Evolutionary conservation across 2,797 vertebrate species (phyloP), one percentile per base, ranked within the genome.

Genomic region (Neoniphon sammara): DNA sequence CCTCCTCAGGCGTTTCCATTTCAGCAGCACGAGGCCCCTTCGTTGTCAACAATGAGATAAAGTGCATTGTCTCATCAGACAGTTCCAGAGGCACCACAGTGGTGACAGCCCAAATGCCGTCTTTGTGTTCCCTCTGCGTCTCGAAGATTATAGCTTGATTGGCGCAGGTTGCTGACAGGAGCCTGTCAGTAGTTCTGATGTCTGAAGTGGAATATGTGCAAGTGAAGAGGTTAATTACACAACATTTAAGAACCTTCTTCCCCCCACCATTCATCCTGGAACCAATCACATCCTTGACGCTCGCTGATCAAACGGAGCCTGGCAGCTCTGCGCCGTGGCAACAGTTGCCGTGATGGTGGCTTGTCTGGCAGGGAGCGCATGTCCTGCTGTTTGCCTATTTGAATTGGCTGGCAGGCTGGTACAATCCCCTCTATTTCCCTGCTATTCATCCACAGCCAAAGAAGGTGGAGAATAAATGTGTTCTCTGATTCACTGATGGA

Each of bases 341-440:
- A 92, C 91, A 89, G 90, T 94, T 92, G 87, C 84, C 59, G 84
- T 89, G 90, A 91, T 88, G 86, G 83, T 54, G 82, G 87, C 82
- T 87, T 80, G 88, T 93, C 85, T 93, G 93, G 91, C 88, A 85
- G 86, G 76, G 74, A 70, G 80, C 46, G 71, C 36, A 53, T 52
- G 77, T 94, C 93, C 91, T 91, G 91, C 93, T 93, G 91, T 92
- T 94, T 88, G 90, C 80, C 89, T 92, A 39, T 91, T 92, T 91
- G 83, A 91, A 88, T 73, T 82, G 77, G 77, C 88, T 92, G 91
- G 91, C 91, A 93, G 88, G 79, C 85, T 73, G 66, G 68, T 77
- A 61, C 75, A 63, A 47, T 75, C 74, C 46, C 75, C 65, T 69
- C 69, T 78, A 50, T 80, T 84, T 90, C 76, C 72, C 80, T 83